Evolutionary conservation across 1,140 invertebrate species (phyloP), one percentile per base, ranked within the genome.

Genomic region (Nautilus pompilius): DNA sequence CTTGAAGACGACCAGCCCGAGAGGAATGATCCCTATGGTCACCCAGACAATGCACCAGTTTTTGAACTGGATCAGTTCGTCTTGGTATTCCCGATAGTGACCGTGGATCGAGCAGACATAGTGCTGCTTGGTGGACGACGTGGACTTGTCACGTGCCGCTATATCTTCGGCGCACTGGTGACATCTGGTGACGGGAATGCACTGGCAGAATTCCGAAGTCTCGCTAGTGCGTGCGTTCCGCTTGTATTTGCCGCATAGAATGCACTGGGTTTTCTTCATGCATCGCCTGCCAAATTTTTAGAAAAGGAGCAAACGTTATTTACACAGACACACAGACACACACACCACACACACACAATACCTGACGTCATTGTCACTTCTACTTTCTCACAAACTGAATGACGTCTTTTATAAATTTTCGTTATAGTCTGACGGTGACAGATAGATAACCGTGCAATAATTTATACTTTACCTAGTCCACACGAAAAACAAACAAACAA

Each of bases 41-140:
- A 79, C 76, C 74, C 71, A 73, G 17, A 79, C 73, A 62, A 79
- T 79, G 34, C 77, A 79, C 77, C 76, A 78, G 63, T 79, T 77
- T 62, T 79, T 79, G 63, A 79, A 79, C n/a, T 74, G 65, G n/a
- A 80, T 75, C 20, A 83, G 64, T 51, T 74, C 67, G 63, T 83
- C 79, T 66, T 76, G 73, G 62, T 83, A 84, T 29, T 78, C 68
- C 6, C 81, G 68, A 62, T 74, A 80, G 5, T 66, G 61, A 0
- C 78, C 80, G 64, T 84, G 82, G 5, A 73, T 79, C 6, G 63
- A 58, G 66, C 82, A 84, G 24, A 63, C 67, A 58, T 79, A 81
- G 8, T 69, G 68, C 10, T 72, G 70, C 33, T 75, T 75, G 5
- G 73, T 65, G n/a, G 72, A 70, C 49, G 67, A 71, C 1, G 55